These are phyloP conservation scores for Tragelaphus strepsiceros DNA, from an alignment of 2,113 vertebrate genomes.

Conservation along the genomic window DNA sequence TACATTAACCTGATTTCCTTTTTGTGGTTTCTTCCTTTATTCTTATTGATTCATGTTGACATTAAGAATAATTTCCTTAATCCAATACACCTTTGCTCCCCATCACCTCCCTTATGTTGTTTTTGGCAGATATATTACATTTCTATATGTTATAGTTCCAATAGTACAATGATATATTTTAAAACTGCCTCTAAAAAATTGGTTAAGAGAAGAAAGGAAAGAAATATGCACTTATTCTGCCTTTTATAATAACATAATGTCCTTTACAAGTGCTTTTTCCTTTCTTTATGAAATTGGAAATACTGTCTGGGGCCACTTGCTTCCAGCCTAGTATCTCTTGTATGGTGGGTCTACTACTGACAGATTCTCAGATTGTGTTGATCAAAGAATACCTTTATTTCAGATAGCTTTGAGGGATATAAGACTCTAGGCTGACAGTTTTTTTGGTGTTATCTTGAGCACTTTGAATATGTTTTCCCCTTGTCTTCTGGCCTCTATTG, in stretches of 20 bases:
- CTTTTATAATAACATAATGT: neutral
- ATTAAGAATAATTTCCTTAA: neutral
- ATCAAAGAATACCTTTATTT: neutral
- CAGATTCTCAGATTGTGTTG: neutral
- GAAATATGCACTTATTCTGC: neutral
- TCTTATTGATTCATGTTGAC: neutral
- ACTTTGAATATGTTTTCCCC: neutral
- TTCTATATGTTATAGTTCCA: neutral
- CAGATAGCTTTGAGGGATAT: neutral
- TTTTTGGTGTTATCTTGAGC: neutral
- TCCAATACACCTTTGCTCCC: neutral
- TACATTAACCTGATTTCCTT: neutral
- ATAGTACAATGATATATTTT: neutral
- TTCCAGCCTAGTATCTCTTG: neutral
- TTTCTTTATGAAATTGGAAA: neutral
- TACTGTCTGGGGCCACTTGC: neutral
- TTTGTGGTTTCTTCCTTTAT: neutral
- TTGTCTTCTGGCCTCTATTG: neutral
- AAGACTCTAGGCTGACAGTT: neutral
- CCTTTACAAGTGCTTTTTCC: neutral
- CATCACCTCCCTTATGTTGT: neutral
- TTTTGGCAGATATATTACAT: neutral
- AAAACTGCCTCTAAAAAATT: neutral
- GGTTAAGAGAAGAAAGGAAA: neutral
- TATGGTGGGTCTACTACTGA: neutral